These are phyloP conservation scores for Sarotherodon lohbergeri DNA, from an alignment of 2,113 vertebrate species.

Conservation along the genomic window DNA sequence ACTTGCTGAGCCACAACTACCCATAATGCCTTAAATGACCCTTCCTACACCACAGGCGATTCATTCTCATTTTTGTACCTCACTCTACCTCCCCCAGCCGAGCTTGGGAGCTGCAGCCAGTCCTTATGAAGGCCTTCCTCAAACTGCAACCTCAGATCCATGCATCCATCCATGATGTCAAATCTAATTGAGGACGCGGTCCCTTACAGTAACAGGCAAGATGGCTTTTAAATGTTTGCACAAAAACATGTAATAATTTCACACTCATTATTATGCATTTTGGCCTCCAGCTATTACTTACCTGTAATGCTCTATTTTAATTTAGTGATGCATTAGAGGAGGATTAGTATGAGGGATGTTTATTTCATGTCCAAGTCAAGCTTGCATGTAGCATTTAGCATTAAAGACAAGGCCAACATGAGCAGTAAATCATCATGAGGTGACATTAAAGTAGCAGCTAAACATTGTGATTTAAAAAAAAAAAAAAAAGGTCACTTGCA, in stretches of 20 bases:
- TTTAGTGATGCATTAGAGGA: conserved; percentile 37
- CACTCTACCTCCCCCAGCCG: not conserved
- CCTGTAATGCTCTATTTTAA: conserved; percentile 22
- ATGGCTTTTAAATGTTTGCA: not conserved
- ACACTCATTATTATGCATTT: not conserved
- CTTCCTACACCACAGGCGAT: not conserved
- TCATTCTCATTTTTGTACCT: not conserved
- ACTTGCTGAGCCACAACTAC: not conserved
- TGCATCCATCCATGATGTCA: not conserved
- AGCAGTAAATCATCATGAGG: conserved; percentile 42
- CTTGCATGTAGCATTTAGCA: conserved; percentile 18
- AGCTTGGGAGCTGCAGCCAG: not conserved
- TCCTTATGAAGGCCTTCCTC: not conserved
- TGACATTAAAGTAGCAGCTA: conserved; percentile 33
- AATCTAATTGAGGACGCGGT: not conserved
- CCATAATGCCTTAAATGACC: not conserved
- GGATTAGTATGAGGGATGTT: conserved; percentile 14
- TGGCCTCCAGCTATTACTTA: not conserved
- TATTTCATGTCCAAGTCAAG: conserved; percentile 23
- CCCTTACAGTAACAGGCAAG: not conserved
- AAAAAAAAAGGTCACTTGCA: not conserved
- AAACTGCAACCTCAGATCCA: not conserved
- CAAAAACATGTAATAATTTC: not conserved
- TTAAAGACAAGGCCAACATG: conserved; percentile 14
- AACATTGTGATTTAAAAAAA: not conserved